Base-by-base conservation (phyloP, 2,888 invertebrate genomes). In the Mimachlamys varia region DNA sequence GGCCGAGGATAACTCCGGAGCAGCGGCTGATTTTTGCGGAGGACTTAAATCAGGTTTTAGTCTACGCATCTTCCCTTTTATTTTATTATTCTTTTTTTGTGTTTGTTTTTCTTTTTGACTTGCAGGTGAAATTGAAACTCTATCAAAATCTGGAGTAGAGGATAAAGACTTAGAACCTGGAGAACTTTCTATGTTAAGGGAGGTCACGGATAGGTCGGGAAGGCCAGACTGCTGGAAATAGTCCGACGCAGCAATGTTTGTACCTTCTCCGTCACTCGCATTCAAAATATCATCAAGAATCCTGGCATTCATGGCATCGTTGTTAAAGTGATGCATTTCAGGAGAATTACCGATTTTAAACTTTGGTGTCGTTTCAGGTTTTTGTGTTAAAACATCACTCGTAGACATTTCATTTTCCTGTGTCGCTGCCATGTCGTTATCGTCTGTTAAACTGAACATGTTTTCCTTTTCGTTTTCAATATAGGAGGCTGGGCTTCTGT, bases 1-100 rank as follows among this genome's bases (percentile, higher is more conserved):
- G n/a, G 93, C 94, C 49, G 92, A 88, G 0, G 94, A 95, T 15
- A 94, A 90, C 76, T 93, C 93, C 38, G 94, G 93, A 87, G 91
- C 90, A 0, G 92, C 90, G 15, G 93, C 88, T 44, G 89, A 90
- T 50, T 90, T 88, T 88, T 92, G 92, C n/a, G 91, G 92, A 17
- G 93, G 92, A 92, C 92, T 92, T 88, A 93, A 92, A n/a, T 92
- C 90, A 10, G 94, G 92, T 90, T 93, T 94, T n/a, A 93, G 89
- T 55, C 90, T 93, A 15, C 92, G 89, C 87, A 88, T 91, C 53
- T 89, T 92, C 58, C 88, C 88, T 87, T 27, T 92, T n/a, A 55
- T 27, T 55, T 91, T 92, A 76, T 12, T 7, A 33, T 13, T 17
- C 90, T 55, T 27, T 58, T 87, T 58, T 76, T 90, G 13, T 55